Evolutionary conservation across 2,888 invertebrate species (phyloP), one percentile per base, ranked within the genome.

Genomic region (Tryphoninae sp.): DNA sequence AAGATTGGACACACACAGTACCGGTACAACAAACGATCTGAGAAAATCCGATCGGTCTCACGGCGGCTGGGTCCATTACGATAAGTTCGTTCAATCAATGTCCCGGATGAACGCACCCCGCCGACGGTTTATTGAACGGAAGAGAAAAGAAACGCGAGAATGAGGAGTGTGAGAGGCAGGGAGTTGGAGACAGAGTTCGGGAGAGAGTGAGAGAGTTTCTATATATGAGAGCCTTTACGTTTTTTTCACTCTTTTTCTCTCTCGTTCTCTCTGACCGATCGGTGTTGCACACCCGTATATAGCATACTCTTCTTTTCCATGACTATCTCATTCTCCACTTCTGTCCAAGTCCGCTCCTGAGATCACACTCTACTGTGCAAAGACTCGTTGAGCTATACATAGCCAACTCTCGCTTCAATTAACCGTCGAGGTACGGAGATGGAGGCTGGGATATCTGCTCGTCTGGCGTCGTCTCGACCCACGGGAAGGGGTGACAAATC

Each of bases 401-500:
- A 78, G 53, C 26, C 58, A 74, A 78, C 85, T 86, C 85, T 84
- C 85, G 87, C 87, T 88, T 88, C 88, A 89, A 89, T 89, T 89
- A 89, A 88, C 88, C 86, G 86, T 86, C 84, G 85, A 78, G 67
- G 74, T 23, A 71, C 71, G 40, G 69, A 79, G 80, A 65, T 64
- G 61, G 33, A 33, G 33, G 58, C 65, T 62, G 69, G 49, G 78
- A 84, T 73, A 77, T 69, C 78, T 65, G 79, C 67, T 65, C 69
- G 80, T 75, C 82, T 77, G 84, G 81, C 80, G 83, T 83, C 83
- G 83, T 69, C 49, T 74, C 77, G 80, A 75, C 51, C 65, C 51
- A 59, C 58, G 81, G 77, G 76, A 73, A 75, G 81, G 84, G 84
- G 86, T 90, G 89, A 90, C 89, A 88, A 89, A 90, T 90, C 89